These are phyloP conservation scores for Furcula furcula DNA, from an alignment of 2,888 invertebrate species.

Conservation along the genomic window DNA sequence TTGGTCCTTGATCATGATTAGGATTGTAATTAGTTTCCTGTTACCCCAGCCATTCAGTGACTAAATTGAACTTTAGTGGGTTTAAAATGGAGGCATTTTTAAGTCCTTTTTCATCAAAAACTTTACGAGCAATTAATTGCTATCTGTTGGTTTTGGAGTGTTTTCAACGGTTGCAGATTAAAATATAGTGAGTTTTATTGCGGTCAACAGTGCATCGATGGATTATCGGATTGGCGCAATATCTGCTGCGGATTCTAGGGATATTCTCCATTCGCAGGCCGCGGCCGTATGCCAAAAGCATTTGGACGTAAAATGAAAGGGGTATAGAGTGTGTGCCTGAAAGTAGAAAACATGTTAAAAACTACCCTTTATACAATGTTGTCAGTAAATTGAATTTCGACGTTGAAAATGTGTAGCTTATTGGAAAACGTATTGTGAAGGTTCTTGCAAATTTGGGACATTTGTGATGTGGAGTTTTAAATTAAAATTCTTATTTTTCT, in stretches of 20 bases:
- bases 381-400: slow-evolving; percentile 20
- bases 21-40: no score
- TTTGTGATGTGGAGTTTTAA: no score
- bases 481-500: no score
- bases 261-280: slow-evolving; percentile 28
- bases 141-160: slow-evolving; percentile 9
- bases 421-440: no score
- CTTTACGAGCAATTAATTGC: slow-evolving; percentile 22
- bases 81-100: no score
- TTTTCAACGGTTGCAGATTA: slow-evolving; percentile 25
- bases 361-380: slow-evolving; percentile 18
- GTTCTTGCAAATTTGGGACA: no score
- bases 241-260: slow-evolving; percentile 33
- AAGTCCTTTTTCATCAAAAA: no score
- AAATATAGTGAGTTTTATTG: slow-evolving; percentile 36
- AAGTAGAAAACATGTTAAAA: slow-evolving; percentile 30
- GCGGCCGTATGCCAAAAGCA: slow-evolving; percentile 35
- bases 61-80: no score
- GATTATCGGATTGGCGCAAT: slow-evolving; percentile 43
- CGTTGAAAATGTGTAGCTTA: neutral
- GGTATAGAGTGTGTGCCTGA: slow-evolving; percentile 24
- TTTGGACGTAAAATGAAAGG: slow-evolving; percentile 45
- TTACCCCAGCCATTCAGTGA: no score
- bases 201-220: slow-evolving; percentile 35
- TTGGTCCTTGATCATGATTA: slow-evolving; percentile 7